Evolutionary conservation across 2,797 vertebrate species (phyloP).

Genomic region (Siniperca undulata): DNA sequence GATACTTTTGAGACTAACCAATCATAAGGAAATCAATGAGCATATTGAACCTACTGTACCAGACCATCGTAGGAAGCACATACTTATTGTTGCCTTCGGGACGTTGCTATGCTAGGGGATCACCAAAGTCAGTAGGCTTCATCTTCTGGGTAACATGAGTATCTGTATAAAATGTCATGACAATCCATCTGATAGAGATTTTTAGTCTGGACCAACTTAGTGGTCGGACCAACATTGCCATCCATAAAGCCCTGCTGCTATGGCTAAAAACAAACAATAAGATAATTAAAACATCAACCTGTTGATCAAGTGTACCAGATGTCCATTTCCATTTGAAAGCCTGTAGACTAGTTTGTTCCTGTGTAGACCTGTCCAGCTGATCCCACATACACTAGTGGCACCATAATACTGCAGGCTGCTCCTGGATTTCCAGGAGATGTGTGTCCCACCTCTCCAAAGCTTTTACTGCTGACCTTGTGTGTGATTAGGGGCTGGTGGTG

Average conservation of each 20-base stretch:
- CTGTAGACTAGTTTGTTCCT: neutral
- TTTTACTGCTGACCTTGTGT: neutral
- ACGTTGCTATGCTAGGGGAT: neutral
- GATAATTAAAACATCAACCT: neutral
- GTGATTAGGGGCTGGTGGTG: neutral
- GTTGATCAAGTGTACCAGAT: neutral
- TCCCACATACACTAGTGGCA: neutral
- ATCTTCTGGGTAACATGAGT: no score
- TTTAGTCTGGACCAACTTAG: no score
- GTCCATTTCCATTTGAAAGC: neutral
- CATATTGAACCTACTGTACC: constrained; percentile 9
- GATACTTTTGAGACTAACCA: neutral
- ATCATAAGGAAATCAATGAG: constrained; percentile 15
- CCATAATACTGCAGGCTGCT: neutral
- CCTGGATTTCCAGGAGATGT: neutral
- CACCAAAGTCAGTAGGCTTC: no score
- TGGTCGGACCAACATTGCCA: no score
- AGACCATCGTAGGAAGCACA: constrained; percentile 4
- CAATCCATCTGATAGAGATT: no score
- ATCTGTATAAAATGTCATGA: no score
- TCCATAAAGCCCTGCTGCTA: no score
- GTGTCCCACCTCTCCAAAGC: neutral
- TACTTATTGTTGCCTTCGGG: constrained; percentile 1
- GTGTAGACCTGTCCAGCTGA: neutral
- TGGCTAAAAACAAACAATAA: neutral